Evolutionary conservation across 1,140 invertebrate genomes (phyloP), one percentile per base, ranked within the genome.

Genomic region (Ooceraea biroi): DNA sequence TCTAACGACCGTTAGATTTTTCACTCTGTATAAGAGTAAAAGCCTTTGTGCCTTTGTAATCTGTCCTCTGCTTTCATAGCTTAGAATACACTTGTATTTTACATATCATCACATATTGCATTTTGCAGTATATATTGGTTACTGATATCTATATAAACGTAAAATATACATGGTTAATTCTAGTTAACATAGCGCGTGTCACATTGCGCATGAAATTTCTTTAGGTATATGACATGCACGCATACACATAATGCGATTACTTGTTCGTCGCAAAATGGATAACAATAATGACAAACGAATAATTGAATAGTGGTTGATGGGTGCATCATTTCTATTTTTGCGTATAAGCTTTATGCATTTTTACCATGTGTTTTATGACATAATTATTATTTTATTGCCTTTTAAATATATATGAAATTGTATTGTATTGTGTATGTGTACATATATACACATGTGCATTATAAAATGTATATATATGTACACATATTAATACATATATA

Each of bases 1-100:
- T 72, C 17, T 55, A 65, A 69, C 52, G 17, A 55, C 61, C 60
- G 46, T 46, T 84, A 36, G 61, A 84, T 46, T 60, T 68, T 69
- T 17, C 50, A 69, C 12, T 68, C 50, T 74, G 44, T 50, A 57
- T 50, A 76, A n/a, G n/a, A n/a, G n/a, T 25, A 48, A 85, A 73
- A 76, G 69, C 27, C 58, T 73, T 77, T 66, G 87, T 88, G 86
- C 86, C 87, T 88, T 88, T 52, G 83, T 77, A 85, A 88, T 55
- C 71, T 71, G 55, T 80, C 55, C 71, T 78, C 58, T 55, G 52
- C 83, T 82, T 84, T 57, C 44, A 27, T 78, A 83, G 48, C 82
- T 85, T 71, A 71, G 14, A 65, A 27, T 83, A 74, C 36, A 22
- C 69, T 73, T 80, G 72, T 86, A 73, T 87, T 88, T 87, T 88